phyloP scores from a whole-genome alignment of 2,797 vertebrate genomes.

The Crenichthys baileyi region DNA sequence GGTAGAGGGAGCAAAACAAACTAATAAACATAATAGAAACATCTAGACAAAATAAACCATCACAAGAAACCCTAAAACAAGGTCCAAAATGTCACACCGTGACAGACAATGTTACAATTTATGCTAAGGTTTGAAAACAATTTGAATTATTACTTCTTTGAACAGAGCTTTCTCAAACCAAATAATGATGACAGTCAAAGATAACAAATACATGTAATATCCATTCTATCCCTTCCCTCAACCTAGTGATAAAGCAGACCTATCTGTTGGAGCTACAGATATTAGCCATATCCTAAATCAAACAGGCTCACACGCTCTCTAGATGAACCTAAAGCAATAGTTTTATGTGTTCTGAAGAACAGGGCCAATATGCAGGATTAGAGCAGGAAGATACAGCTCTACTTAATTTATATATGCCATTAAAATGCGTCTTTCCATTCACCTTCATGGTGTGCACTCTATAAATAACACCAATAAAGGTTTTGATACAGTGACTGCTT shows the following conservation, averaged over 20 bases:
- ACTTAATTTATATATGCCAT: constrained; percentile 39
- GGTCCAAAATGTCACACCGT: no score
- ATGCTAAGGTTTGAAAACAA: not conserved
- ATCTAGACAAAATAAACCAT: no score
- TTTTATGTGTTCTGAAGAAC: constrained; percentile 53
- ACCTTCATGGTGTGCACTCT: constrained; percentile 21
- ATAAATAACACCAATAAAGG: constrained; percentile 52
- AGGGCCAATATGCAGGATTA: constrained; percentile 58
- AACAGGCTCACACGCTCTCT: constrained; percentile 48
- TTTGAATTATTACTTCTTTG: not conserved
- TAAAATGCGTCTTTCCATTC: constrained; percentile 43
- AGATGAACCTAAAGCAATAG: constrained; percentile 32
- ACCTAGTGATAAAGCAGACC: not conserved
- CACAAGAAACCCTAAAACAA: no score
- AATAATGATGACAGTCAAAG: not conserved
- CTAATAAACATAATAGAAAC: no score
- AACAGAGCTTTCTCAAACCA: not conserved
- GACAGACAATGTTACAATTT: not conserved
- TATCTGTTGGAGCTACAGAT: constrained; percentile 32
- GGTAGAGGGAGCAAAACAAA: no score
- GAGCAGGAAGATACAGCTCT: constrained; percentile 42
- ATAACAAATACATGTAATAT: not conserved
- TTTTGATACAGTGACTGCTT: not conserved
- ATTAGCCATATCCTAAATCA: constrained; percentile 67
- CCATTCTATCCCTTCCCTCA: constrained; percentile 8